These are phyloP conservation scores for Taurulus bubalis DNA, from an alignment of 2,113 vertebrate genomes.

Conservation along the genomic window DNA sequence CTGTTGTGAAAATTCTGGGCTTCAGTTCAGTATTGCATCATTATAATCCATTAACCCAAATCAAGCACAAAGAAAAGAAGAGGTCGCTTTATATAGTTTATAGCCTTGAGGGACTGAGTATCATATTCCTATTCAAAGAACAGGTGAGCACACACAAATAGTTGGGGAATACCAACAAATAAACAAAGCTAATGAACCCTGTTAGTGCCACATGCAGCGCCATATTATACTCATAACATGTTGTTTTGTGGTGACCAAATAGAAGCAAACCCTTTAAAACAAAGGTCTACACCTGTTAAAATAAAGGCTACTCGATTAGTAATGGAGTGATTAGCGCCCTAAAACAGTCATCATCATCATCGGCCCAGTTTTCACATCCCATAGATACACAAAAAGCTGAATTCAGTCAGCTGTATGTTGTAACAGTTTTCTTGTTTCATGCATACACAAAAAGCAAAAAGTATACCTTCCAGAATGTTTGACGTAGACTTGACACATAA, in stretches of 20 bases:
- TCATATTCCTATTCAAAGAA: slow-evolving; percentile 21
- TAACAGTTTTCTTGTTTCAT: neutral
- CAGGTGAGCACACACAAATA: slow-evolving; percentile 21
- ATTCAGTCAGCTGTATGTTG: neutral
- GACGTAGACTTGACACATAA: neutral
- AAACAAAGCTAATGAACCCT: slow-evolving; percentile 38
- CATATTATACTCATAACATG: neutral
- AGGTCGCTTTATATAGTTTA: slow-evolving; percentile 34
- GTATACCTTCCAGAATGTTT: neutral
- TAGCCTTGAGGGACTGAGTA: slow-evolving; percentile 23
- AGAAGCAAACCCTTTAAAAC: slow-evolving; percentile 9
- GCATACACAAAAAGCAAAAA: neutral
- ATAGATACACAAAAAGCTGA: neutral
- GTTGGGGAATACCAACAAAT: slow-evolving; percentile 29
- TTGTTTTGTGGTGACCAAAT: neutral
- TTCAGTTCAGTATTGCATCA: slow-evolving; percentile 41
- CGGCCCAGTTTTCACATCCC: neutral
- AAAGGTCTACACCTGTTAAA: neutral
- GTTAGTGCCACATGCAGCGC: neutral
- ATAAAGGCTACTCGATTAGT: slow-evolving; percentile 1
- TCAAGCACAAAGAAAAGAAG: slow-evolving; percentile 42
- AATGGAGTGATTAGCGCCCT: neutral
- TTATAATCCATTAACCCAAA: slow-evolving; percentile 49
- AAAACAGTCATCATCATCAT: neutral
- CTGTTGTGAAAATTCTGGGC: slow-evolving; percentile 47